Conservation (phyloP, 1,140 invertebrate species). For the Apocrypta bakeri region DNA sequence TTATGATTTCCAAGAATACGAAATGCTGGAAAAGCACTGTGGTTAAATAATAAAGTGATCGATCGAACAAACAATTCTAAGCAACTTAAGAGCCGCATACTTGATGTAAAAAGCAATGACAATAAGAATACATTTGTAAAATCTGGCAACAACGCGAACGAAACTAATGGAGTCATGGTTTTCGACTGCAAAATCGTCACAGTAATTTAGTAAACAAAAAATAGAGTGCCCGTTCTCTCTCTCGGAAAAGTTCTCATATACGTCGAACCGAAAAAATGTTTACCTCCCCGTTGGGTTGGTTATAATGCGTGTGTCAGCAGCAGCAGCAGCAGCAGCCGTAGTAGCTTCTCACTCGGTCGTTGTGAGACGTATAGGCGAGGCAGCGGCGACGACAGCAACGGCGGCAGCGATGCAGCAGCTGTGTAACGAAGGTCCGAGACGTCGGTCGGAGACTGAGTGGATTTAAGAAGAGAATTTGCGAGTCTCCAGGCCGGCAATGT, state of each 20-base stretch:
- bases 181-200: background rate
- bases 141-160: background rate
- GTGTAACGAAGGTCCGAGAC: background rate
- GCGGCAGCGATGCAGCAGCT: background rate
- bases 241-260: background rate
- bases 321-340: no score
- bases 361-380: no score
- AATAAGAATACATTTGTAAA: background rate
- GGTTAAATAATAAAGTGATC: no score
- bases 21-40: background rate
- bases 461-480: background rate
- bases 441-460: constrained; percentile 31
- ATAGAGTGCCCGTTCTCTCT: background rate
- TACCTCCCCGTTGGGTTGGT: constrained; percentile 31
- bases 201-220: constrained; percentile 17
- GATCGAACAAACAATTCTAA: background rate
- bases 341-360: no score
- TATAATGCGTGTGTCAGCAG: constrained; percentile 20
- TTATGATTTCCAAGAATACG: background rate
- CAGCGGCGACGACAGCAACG: background rate
- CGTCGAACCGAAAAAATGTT: background rate
- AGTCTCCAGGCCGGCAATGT: constrained; percentile 22
- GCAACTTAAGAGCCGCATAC: background rate
- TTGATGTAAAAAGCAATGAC: background rate
- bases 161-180: background rate